These are phyloP conservation scores for Lindbergichthys nudifrons DNA, from an alignment of 2,797 vertebrate genomes.

Conservation along the genomic window DNA sequence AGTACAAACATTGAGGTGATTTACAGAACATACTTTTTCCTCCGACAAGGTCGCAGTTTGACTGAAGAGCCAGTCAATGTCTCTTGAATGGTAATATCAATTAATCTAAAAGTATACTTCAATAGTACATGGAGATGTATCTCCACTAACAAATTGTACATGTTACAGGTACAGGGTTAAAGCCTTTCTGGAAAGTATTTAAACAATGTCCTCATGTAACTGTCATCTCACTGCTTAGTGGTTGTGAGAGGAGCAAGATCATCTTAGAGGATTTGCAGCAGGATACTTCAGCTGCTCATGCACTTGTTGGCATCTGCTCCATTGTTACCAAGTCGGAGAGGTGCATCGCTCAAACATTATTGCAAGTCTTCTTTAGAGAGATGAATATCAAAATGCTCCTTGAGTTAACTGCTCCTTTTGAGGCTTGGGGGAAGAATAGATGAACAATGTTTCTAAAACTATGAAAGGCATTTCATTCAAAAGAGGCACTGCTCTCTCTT, in stretches of 20 bases:
- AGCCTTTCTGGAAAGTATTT: background rate
- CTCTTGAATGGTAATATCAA: slow-evolving; percentile 2
- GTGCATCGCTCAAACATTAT: background rate
- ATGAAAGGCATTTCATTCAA: background rate
- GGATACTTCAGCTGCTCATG: slow-evolving; percentile 10
- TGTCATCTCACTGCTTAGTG: slow-evolving; percentile 18
- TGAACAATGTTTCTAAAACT: slow-evolving; percentile 37
- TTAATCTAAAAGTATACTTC: slow-evolving; percentile 2
- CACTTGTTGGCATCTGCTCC: slow-evolving; percentile 9
- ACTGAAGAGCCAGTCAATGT: background rate
- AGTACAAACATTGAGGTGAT: slow-evolving; percentile 8
- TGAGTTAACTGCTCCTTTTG: slow-evolving; percentile 21
- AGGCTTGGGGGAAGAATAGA: slow-evolving; percentile 7
- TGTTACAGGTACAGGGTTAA: background rate
- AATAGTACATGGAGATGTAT: background rate
- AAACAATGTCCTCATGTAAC: slow-evolving; percentile 6
- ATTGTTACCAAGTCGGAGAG: slow-evolving; percentile 6
- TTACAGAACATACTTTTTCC: slow-evolving; percentile 24
- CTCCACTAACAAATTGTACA: background rate
- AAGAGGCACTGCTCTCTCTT: background rate
- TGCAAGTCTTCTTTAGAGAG: slow-evolving; percentile 4
- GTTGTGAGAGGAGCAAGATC: slow-evolving; percentile 18
- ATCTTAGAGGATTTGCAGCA: slow-evolving; percentile 31
- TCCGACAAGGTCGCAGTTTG: background rate
- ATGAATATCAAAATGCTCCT: slow-evolving; percentile 24